Base-by-base conservation (phyloP, 2,888 invertebrate genomes). In the Polyommatus icarus region DNA sequence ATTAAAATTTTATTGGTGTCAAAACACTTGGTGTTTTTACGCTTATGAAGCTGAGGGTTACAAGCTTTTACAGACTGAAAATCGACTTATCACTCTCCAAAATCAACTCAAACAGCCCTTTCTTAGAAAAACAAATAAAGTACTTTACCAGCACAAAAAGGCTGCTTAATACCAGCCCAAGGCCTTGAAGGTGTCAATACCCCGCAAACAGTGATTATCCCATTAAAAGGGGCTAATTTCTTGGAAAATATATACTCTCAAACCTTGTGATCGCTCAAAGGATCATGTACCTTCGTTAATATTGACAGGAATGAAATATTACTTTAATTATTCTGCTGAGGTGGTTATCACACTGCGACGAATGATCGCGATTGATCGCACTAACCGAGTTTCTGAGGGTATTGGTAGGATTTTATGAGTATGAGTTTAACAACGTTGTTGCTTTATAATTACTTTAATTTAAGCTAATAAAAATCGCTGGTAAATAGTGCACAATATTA, bases 221-320 rank as follows among this genome's bases (percentile, higher is more conserved):
- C 29, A 67, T 67, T 67, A 67, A 67, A 61, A 67, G 4, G 12
- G 67, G 29, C 29, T 73, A 73, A 40, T 73, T 73, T 40, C 40
- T 46, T 46, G 46, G 46, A 46, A 73, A n/a, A n/a, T n/a, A 24
- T 40, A 73, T 10, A 73, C 73, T 46, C 40, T 10, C 20, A 7
- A 46, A 20, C 5, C 73, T 73, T 46, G 4, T 40, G 46, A 40
- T 40, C 20, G 20, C 20, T 73, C 73, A 73, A 20, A 46, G 40
- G 73, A 73, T 73, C 73, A 46, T 73, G 73, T 46, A 46, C 73
- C 73, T 73, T 46, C 73, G 73, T 73, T 73, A 73, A 46, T 73
- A 73, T 73, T 46, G 73, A 40, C 40, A 73, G 73, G 46, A 46
- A 46, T 40, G 46, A 73, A 73, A 46, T 73, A 73, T 73, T 73